These are phyloP conservation scores for Araneus ventricosus DNA, from an alignment of 1,140 invertebrate species.

Conservation along the genomic window DNA sequence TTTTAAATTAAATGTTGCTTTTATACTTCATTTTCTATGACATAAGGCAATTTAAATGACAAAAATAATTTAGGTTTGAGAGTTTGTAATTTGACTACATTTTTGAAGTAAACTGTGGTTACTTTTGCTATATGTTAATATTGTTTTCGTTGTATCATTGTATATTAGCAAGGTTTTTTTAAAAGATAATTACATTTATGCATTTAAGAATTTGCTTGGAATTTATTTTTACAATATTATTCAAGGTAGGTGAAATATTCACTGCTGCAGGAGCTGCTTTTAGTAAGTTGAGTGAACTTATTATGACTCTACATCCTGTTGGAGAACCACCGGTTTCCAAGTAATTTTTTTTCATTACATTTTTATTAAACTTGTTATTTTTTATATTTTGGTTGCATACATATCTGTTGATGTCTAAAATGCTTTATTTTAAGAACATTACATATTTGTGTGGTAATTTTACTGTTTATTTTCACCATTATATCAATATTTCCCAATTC, in stretches of 20 bases:
- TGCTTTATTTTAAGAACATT: too few species aligned
- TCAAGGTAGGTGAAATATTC: slow-evolving; percentile 96
- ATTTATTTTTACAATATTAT: slow-evolving; percentile 60
- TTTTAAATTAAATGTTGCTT: too few species aligned
- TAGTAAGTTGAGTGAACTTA: slow-evolving; percentile 95
- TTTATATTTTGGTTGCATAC: background rate
- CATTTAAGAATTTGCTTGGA: background rate
- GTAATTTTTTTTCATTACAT: slow-evolving; percentile 81
- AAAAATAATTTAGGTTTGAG: too few species aligned
- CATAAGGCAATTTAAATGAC: too few species aligned
- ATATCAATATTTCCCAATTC: too few species aligned
- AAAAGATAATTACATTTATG: background rate
- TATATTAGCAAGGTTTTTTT: background rate
- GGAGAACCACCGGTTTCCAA: slow-evolving; percentile 89
- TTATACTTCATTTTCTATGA: too few species aligned
- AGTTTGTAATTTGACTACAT: background rate
- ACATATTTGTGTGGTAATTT: too few species aligned
- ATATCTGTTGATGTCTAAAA: background rate
- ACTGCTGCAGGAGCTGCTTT: slow-evolving; percentile 97
- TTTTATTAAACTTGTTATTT: background rate
- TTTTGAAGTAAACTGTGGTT: background rate
- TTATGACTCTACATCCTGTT: slow-evolving; percentile 95
- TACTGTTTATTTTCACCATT: too few species aligned
- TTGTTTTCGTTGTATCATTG: background rate
- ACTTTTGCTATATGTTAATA: background rate